These are phyloP conservation scores for Danionella dracula DNA, from an alignment of 2,797 vertebrate species.

Conservation along the genomic window DNA sequence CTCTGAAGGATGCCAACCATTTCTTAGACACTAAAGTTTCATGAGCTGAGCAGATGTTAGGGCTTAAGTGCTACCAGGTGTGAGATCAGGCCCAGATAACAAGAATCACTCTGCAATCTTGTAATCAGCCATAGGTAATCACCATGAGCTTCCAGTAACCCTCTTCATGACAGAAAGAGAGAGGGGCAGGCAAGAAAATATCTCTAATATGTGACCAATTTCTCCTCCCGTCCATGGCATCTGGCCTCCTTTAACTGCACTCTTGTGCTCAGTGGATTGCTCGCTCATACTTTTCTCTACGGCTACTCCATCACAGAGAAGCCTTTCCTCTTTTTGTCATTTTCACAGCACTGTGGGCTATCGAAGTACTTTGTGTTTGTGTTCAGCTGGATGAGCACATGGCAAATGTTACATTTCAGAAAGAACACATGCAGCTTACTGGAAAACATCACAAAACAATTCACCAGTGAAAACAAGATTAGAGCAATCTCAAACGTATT, in stretches of 20 bases:
- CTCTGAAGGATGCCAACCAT: slow-evolving; percentile 9
- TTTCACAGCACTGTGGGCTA: not conserved
- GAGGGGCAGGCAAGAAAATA: slow-evolving; percentile 16
- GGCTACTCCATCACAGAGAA: not conserved
- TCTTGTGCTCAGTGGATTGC: slow-evolving; percentile 17
- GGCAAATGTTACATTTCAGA: slow-evolving; percentile 2
- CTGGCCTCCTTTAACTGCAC: slow-evolving; percentile 22
- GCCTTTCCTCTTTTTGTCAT: not conserved
- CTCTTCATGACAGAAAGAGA: not conserved
- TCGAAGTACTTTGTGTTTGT: not conserved
- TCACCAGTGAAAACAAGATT: not conserved
- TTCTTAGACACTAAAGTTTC: slow-evolving; percentile 6
- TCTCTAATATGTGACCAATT: slow-evolving; percentile 34
- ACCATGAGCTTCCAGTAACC: slow-evolving; percentile 28
- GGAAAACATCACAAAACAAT: not conserved
- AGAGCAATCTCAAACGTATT: no score
- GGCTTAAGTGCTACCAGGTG: slow-evolving; percentile 28
- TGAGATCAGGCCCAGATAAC: slow-evolving; percentile 33
- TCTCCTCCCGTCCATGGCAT: slow-evolving; percentile 29
- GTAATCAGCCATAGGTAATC: slow-evolving; percentile 31
- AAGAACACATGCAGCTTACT: not conserved
- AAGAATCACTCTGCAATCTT: slow-evolving; percentile 27
- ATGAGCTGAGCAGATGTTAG: slow-evolving; percentile 24
- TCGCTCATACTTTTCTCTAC: slow-evolving; percentile 12
- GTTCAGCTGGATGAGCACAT: not conserved